A percentile compares a stretch with the other conserved stretches of the same genome.
phyloP scores from a whole-genome alignment of 2,113 vertebrate species.

The Gallinago undulata region DNA sequence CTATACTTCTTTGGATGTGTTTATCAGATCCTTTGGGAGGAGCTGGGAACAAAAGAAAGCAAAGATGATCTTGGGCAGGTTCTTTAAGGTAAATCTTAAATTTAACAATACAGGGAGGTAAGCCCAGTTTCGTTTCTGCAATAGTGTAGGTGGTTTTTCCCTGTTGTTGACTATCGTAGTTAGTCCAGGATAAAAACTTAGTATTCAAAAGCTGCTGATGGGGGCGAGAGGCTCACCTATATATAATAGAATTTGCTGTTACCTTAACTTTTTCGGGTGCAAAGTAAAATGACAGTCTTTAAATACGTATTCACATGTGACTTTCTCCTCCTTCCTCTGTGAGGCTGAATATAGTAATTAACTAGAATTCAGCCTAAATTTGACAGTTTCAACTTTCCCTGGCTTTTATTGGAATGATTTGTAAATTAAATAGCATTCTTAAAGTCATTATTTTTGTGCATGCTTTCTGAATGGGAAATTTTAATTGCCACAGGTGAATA shows the following conservation, averaged over 20 bases:
- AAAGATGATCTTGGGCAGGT: background rate
- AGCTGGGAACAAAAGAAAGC: background rate
- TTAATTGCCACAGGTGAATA: background rate
- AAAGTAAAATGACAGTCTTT: background rate
- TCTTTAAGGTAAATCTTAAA: background rate
- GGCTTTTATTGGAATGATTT: background rate
- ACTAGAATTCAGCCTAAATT: background rate
- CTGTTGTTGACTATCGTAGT: background rate
- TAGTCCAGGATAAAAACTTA: background rate
- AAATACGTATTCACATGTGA: background rate
- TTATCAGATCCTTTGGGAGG: background rate
- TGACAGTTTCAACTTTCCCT: background rate
- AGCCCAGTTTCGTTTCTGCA: background rate
- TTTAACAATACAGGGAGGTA: background rate
- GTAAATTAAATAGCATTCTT: background rate
- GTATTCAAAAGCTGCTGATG: background rate
- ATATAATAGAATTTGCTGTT: background rate
- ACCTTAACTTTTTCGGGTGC: background rate
- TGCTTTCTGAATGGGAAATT: background rate
- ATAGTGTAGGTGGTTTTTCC: background rate
- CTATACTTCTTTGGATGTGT: background rate
- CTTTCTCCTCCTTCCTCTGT: background rate
- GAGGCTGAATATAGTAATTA: background rate
- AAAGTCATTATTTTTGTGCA: background rate
- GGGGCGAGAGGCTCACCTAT: fast-evolving